These are phyloP conservation scores for Acyrthosiphon pisum DNA, from an alignment of 1,140 invertebrate genomes.

Conservation along the genomic window DNA sequence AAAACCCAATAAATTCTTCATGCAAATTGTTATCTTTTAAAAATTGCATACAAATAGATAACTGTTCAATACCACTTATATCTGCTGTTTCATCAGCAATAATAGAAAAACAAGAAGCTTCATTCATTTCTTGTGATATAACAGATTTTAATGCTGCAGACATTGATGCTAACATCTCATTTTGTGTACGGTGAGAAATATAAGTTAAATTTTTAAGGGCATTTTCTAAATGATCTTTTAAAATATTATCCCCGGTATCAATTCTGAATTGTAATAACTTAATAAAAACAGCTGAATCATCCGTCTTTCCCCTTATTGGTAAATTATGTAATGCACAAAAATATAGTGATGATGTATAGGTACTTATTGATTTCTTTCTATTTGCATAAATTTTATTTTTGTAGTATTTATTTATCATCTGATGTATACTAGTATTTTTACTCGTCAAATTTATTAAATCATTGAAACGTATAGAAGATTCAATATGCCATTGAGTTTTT, in stretches of 20 bases:
- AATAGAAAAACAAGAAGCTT: too few species aligned
- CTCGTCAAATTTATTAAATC: not conserved
- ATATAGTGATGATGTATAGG: not conserved
- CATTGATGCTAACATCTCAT: not conserved
- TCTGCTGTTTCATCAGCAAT: too few species aligned
- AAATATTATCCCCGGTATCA: not conserved
- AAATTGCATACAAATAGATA: too few species aligned
- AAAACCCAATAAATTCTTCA: too few species aligned
- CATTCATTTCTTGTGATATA: too few species aligned
- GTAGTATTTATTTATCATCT: not conserved
- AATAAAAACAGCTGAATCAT: not conserved
- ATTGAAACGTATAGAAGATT: conserved; percentile 17
- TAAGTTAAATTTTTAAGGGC: not conserved
- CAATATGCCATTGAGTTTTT: conserved; percentile 11
- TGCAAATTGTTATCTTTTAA: too few species aligned
- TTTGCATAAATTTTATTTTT: not conserved
- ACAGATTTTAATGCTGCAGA: too few species aligned
- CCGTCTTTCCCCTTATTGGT: not conserved
- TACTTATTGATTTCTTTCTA: conserved; percentile 9
- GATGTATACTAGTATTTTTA: conserved; percentile 4
- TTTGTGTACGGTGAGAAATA: not conserved
- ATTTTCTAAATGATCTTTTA: not conserved
- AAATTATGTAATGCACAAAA: conserved; percentile 25
- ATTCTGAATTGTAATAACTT: not conserved
- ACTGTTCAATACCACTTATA: too few species aligned